A percentile compares a stretch with the other conserved stretches of the same genome.
phyloP scores from a whole-genome alignment of 2,797 vertebrate genomes.

The Urocyon cinereoargenteus region DNA sequence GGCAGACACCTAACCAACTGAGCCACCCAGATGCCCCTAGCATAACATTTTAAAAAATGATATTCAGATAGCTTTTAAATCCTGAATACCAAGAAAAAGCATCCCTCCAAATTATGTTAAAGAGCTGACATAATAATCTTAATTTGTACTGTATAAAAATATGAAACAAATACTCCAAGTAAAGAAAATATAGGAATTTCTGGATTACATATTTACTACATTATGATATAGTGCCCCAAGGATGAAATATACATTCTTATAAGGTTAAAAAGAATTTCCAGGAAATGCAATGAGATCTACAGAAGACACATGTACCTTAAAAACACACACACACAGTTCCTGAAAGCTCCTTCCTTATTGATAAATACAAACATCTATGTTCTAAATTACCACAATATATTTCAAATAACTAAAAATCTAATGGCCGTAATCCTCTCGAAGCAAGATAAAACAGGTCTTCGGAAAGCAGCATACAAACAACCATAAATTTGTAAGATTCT shows the following conservation, averaged over 20 bases:
- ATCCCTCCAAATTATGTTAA: slow-evolving; percentile 14
- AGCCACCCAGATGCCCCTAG: no score
- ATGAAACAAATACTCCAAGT: slow-evolving; percentile 1
- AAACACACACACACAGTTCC: neutral
- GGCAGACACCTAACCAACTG: no score
- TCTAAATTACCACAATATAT: slow-evolving; percentile 29
- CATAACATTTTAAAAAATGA: slow-evolving; percentile 11
- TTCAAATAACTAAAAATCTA: slow-evolving; percentile 57
- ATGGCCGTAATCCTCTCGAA: slow-evolving; percentile 28
- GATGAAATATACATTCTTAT: slow-evolving; percentile 40
- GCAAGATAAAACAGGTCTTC: slow-evolving; percentile 46
- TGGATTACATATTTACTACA: slow-evolving; percentile 28
- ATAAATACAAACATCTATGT: slow-evolving; percentile 31
- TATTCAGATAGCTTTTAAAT: slow-evolving; percentile 45
- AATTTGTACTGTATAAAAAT: slow-evolving; percentile 42
- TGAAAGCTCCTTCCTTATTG: slow-evolving; percentile 11
- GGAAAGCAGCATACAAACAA: neutral
- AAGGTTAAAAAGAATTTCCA: neutral
- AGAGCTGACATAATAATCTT: neutral
- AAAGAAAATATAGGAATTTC: slow-evolving; percentile 37
- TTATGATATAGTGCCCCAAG: slow-evolving; percentile 11
- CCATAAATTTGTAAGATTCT: slow-evolving; percentile 22
- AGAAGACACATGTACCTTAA: slow-evolving; percentile 34
- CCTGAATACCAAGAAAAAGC: slow-evolving; percentile 43
- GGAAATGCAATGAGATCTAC: slow-evolving; percentile 37